Percentiles rank a stretch among this genome's conserved stretches.
phyloP scores from a whole-genome alignment of 2,888 invertebrate genomes.

The Phasia obesa region DNA sequence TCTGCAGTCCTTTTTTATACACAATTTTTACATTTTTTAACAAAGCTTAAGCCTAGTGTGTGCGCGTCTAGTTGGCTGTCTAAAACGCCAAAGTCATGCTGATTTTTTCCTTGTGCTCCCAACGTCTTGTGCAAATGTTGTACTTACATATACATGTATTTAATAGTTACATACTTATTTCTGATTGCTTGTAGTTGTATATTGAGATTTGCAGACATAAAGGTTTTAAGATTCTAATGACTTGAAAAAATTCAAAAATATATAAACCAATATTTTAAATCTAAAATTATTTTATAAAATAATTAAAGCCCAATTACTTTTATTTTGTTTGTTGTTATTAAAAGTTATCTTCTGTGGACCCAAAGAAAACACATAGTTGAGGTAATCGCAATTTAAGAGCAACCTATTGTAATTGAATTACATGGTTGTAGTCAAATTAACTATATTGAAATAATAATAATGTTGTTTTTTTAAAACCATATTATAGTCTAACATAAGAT shows the following conservation, averaged over 20 bases:
- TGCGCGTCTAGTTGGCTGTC: slow-evolving; percentile 68
- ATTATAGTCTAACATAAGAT: no score
- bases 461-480: no score
- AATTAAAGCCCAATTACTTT: slow-evolving; percentile 15
- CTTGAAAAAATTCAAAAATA: neutral
- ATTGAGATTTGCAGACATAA: slow-evolving; percentile 44
- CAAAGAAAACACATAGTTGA: no score
- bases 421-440: no score
- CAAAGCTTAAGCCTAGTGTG: slow-evolving; percentile 59
- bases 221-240: slow-evolving; percentile 28
- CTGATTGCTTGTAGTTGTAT: neutral
- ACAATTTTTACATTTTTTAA: slow-evolving; percentile 14
- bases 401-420: no score
- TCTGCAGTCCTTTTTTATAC: slow-evolving; percentile 12
- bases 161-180: neutral
- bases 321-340: slow-evolving; percentile 22
- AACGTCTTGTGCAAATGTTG: slow-evolving; percentile 13
- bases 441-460: no score
- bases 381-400: no score
- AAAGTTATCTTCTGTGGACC: slow-evolving; percentile 30
- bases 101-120: slow-evolving; percentile 41
- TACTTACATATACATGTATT: neutral
- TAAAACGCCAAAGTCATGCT: slow-evolving; percentile 68
- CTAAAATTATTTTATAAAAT: slow-evolving; percentile 9
- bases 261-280: neutral